These are phyloP conservation scores for Uria aalge DNA, from an alignment of 2,113 vertebrate genomes.

Conservation along the genomic window DNA sequence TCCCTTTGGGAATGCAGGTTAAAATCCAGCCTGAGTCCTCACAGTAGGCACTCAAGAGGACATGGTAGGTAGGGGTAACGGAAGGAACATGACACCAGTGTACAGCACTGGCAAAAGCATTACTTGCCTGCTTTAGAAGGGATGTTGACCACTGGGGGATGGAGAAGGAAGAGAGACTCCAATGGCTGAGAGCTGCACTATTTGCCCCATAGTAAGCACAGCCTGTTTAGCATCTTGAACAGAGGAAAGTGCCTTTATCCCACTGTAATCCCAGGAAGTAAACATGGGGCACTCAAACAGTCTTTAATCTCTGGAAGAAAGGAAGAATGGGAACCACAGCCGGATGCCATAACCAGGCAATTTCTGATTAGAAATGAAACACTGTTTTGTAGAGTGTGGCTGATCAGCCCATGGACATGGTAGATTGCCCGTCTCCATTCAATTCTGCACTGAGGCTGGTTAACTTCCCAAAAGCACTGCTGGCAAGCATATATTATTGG, in stretches of 20 bases:
- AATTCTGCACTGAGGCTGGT: not conserved
- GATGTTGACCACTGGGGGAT: not conserved
- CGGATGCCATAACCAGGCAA: not conserved
- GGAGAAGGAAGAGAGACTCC: not conserved
- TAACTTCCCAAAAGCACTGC: constrained; percentile 5
- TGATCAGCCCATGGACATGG: not conserved
- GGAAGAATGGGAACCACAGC: not conserved
- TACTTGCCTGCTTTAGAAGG: not conserved
- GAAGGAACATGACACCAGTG: not conserved
- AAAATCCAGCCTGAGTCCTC: not conserved
- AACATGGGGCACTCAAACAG: not conserved
- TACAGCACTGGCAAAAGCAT: not conserved
- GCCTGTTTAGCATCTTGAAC: not conserved
- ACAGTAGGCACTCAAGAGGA: not conserved
- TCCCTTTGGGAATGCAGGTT: not conserved
- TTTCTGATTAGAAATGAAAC: constrained; percentile 16
- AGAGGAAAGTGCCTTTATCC: constrained; percentile 11
- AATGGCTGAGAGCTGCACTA: not conserved
- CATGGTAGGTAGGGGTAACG: not conserved
- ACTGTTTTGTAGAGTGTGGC: not conserved
- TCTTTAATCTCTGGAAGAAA: constrained; percentile 11
- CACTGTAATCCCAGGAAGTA: not conserved
- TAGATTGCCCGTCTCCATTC: not conserved
- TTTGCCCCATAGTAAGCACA: not conserved
- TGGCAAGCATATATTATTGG: constrained; percentile 16